phyloP scores from a whole-genome alignment of 2,113 vertebrate genomes.

The Crocuta crocuta region DNA sequence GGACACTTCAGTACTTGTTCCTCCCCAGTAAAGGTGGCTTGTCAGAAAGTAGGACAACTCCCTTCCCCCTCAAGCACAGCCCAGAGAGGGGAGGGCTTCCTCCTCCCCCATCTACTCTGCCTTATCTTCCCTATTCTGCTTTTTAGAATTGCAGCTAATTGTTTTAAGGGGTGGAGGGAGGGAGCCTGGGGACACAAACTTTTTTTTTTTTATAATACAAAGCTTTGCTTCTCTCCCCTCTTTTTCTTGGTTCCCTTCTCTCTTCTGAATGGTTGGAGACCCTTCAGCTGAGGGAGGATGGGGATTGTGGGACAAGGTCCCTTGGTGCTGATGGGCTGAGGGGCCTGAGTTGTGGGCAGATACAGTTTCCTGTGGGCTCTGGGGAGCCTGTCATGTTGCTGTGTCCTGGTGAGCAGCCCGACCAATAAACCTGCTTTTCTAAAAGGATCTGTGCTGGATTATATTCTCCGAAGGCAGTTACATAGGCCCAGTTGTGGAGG shows the following conservation, averaged over 20 bases:
- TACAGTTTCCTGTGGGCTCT: conserved; percentile 50
- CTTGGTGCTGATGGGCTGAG: conserved; percentile 71
- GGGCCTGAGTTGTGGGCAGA: conserved; percentile 55
- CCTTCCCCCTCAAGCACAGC: neutral
- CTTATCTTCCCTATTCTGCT: conserved; percentile 10
- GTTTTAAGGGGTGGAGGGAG: neutral
- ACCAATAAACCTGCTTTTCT: conserved; percentile 89
- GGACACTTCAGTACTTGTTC: neutral
- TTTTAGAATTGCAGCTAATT: conserved; percentile 56
- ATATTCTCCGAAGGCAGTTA: conserved; percentile 39
- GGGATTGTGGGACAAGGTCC: conserved; percentile 38
- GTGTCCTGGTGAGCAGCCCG: conserved; percentile 84
- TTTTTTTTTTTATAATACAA: conserved; percentile 77
- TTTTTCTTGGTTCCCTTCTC: conserved; percentile 38
- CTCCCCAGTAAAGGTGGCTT: neutral
- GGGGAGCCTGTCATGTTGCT: conserved; percentile 55
- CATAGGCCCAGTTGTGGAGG: neutral
- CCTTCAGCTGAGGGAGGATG: neutral
- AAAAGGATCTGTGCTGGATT: conserved; percentile 73
- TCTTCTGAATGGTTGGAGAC: conserved; percentile 41
- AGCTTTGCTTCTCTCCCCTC: conserved; percentile 56
- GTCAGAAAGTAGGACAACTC: neutral
- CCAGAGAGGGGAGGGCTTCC: neutral
- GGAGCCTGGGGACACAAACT: conserved; percentile 61
- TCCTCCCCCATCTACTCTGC: neutral